Evolutionary conservation across 1,140 invertebrate species (phyloP).

Genomic region (Drosophila equinoxialis): DNA sequence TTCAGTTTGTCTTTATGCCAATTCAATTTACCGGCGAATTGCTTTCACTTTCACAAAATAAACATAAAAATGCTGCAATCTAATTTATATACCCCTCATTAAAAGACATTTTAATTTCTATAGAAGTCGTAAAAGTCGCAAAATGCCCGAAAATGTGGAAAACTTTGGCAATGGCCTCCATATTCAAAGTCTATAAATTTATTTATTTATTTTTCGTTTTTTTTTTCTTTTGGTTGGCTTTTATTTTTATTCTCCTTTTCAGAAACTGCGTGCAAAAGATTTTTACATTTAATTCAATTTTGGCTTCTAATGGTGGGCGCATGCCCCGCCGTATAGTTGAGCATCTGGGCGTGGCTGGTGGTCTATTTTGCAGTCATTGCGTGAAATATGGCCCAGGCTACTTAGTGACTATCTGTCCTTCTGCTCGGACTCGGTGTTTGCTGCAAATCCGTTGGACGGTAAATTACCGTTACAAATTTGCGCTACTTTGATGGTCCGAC

Average conservation of each 20-base stretch:
- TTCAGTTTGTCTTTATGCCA: conserved; percentile 55
- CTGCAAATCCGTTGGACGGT: conserved; percentile 45
- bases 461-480: conserved; percentile 66
- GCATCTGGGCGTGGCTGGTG: conserved; percentile 44
- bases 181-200: conserved; percentile 60
- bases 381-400: conserved; percentile 51
- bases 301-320: conserved; percentile 44
- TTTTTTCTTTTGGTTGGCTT: conserved; percentile 42
- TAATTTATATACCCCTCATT: conserved; percentile 57
- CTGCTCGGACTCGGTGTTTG: conserved; percentile 15
- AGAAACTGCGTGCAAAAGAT: conserved; percentile 60
- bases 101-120: conserved; percentile 64
- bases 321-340: conserved; percentile 1
- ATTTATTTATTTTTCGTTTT: conserved; percentile 16
- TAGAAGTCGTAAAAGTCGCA: conserved; percentile 50
- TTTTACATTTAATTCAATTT: conserved; percentile 80
- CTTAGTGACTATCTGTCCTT: conserved; percentile 33
- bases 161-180: conserved; percentile 13
- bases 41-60: conserved; percentile 26
- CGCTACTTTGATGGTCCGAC: conserved; percentile 42
- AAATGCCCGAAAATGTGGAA: conserved; percentile 7
- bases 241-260: conserved; percentile 2
- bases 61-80: conserved; percentile 58
- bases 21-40: conserved; percentile 59
- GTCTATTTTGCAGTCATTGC: conserved; percentile 57